Evolutionary conservation across 2,113 vertebrate species (phyloP), one percentile per base, ranked within the genome.

Genomic region (Ifrita kowaldi): DNA sequence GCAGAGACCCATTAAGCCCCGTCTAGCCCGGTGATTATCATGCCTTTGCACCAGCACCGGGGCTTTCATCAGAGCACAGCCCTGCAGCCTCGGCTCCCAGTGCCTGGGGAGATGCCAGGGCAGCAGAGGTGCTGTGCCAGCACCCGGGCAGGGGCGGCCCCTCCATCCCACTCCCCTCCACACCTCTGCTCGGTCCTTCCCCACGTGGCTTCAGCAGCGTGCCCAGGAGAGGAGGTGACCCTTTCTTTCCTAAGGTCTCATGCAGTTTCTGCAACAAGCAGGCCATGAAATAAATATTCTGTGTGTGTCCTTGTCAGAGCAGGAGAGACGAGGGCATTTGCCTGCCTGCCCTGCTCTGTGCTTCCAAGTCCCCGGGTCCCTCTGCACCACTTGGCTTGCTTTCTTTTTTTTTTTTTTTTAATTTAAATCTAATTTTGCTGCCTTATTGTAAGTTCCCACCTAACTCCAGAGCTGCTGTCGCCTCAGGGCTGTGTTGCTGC

Each of bases 371-470:
- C 53, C 84, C 1, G 1, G 20, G 27, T 71, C 89, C 75, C 94
- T 85, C 67, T 0, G 2, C 57, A 57, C 84, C 3, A 4, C 84
- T 93, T 90, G 80, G 26, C 68, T 84, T 84, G 8, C 60, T 28
- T 64, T 7, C 8, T 50, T n/a, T 35, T 37, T 42, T 39, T 74
- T 69, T 75, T 47, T 70, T 64, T 78, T 95, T 70, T 11, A 71
- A 93, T 90, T 85, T 92, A 56, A 76, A 86, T 93, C 71, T 86
- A 77, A 95, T 95, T 96, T 96, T 85, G 53, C 82, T 92, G 88
- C 88, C 2, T 7, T 69, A 49, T 88, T 73, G 78, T 70, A 69
- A 80, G 78, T 64, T 95, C 55, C 87, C 32, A 3, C 68, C 68
- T 88, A 69, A 87, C 95, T 86, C 55, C 14, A 57, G 78, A 89